Evolutionary conservation across 2,888 invertebrate genomes (phyloP), one percentile per base, ranked within the genome.

Genomic region (Danaus chrysippus): DNA sequence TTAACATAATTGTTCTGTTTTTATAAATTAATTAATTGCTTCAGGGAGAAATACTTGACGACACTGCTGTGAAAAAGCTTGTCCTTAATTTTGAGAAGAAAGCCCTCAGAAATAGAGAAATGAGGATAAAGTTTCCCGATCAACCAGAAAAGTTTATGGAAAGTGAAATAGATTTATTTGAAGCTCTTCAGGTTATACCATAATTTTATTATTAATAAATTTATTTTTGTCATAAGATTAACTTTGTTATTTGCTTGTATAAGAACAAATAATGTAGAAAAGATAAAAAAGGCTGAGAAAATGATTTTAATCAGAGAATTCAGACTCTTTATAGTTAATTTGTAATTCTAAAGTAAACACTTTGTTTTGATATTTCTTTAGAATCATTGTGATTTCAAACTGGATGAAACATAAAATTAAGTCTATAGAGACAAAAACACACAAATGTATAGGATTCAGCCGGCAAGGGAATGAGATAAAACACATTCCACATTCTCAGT

Each of bases 101-200:
- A 77, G 96, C 96, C 56, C 91, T 98, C 10, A 96, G 94, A 78
- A 99, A 99, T 83, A 96, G 99, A 81, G 99, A 99, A 87, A 97
- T 99, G 96, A 93, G 99, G 68, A 99, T 99, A 12, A 99, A 99
- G 86, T 99, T 98, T 84, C 97, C 98, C 0, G 99, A 99, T 79
- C 95, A 95, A 75, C 97, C 99, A 9, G 98, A 98, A 81, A 99
- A 98, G 92, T 99, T 99, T 82, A 98, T 99, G 95, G 96, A 99
- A 73, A 98, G 99, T 64, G 99, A 99, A 90, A 92, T 99, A 46
- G 98, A 98, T 82, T 86, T 98, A 64, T 96, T 98, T 84, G 96
- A 96, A 75, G 94, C 95, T 6, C 92, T 98, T 69, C 96, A 97
- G 88, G 97, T 93, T 34, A 23, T 23, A 23, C 3, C 3, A 6